A percentile compares a stretch with the other conserved stretches of the same genome.
phyloP scores from a whole-genome alignment of 1,140 invertebrate species.

The Ridgeia piscesae region DNA sequence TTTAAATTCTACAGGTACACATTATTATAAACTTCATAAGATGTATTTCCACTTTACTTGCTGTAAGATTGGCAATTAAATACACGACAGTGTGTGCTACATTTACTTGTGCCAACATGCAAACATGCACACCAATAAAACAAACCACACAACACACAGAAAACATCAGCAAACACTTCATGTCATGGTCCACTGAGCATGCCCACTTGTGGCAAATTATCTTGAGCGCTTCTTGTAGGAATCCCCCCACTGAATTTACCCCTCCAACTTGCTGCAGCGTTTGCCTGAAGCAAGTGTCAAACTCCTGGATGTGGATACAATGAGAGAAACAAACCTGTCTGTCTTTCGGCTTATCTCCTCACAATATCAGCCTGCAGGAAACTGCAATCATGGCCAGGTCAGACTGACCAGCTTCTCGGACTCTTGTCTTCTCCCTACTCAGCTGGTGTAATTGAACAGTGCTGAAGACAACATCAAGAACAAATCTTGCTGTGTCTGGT shows the following conservation, averaged over 20 bases:
- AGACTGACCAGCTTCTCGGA: background rate
- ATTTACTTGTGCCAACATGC: background rate
- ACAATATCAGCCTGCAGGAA: background rate
- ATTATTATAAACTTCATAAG: too few relatives aligned
- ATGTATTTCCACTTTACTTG: too few relatives aligned
- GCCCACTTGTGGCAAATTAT: background rate
- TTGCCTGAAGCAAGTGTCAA: background rate
- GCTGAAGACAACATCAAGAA: background rate
- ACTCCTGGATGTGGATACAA: background rate
- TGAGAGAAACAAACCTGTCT: background rate
- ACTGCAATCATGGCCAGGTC: background rate
- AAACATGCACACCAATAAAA: background rate
- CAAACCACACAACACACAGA: background rate
- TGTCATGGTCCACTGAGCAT: background rate
- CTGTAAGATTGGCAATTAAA: too few relatives aligned
- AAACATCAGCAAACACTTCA: background rate
- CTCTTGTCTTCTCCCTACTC: background rate
- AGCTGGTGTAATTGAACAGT: background rate
- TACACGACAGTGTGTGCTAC: too few relatives aligned
- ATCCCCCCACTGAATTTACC: background rate
- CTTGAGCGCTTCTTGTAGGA: background rate
- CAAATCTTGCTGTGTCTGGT: background rate
- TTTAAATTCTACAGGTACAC: too few relatives aligned
- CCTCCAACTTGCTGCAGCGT: background rate
- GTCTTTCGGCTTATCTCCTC: background rate